Conservation (phyloP, 2,797 vertebrate species). For the Neosilurus hyrtlii region DNA sequence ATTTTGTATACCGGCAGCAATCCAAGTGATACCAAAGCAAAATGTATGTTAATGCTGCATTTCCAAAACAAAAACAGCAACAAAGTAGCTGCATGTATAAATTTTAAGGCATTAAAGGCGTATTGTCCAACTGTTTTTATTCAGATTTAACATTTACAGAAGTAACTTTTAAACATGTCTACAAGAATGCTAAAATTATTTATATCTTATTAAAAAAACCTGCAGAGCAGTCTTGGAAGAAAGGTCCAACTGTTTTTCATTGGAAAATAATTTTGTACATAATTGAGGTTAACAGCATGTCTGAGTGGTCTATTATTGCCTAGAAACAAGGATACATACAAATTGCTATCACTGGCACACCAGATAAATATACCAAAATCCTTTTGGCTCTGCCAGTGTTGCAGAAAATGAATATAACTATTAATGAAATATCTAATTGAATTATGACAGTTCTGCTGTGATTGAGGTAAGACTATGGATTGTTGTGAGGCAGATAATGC, state of each 20-base stretch:
- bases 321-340: background rate
- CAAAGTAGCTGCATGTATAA: background rate
- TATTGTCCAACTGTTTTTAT: background rate
- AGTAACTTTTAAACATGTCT: background rate
- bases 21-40: background rate
- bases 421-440: background rate
- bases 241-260: constrained; percentile 18
- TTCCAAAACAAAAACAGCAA: background rate
- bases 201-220: background rate
- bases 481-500: background rate
- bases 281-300: constrained; percentile 16
- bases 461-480: background rate
- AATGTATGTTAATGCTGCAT: background rate
- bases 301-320: constrained; percentile 20
- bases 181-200: background rate
- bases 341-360: background rate
- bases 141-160: background rate
- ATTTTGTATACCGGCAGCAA: background rate
- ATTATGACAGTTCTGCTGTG: constrained; percentile 9
- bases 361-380: background rate
- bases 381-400: background rate
- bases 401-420: background rate
- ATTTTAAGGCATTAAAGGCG: background rate
- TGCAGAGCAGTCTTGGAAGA: background rate
- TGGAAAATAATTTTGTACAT: constrained; percentile 22